Evolutionary conservation across 2,113 vertebrate genomes (phyloP).

Genomic region (Oceanites oceanicus): DNA sequence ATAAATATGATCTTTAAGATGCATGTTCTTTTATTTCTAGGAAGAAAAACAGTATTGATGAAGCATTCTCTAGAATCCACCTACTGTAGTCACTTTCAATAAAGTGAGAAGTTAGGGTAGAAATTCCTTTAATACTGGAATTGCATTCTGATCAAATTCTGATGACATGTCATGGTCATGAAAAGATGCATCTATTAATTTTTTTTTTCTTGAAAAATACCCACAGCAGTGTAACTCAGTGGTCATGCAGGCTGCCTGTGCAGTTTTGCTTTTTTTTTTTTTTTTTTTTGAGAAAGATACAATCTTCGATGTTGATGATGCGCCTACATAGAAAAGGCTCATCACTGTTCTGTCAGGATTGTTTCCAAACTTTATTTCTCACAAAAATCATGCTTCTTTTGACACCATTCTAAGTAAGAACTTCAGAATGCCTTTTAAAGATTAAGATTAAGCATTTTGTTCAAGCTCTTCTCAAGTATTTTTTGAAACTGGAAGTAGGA

Average conservation of each 20-base stretch:
- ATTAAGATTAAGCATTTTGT: not conserved
- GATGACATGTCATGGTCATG: not conserved
- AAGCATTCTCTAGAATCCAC: not conserved
- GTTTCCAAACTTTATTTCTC: conserved; percentile 3
- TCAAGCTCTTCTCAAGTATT: not conserved
- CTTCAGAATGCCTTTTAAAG: not conserved
- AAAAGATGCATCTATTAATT: not conserved
- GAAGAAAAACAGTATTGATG: not conserved
- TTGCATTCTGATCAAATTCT: not conserved
- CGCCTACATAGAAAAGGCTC: not conserved
- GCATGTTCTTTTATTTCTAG: not conserved
- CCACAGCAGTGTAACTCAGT: not conserved
- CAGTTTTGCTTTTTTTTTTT: not conserved
- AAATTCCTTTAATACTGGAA: not conserved
- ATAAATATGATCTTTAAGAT: not conserved
- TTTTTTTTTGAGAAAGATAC: not conserved
- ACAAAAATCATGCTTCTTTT: not conserved
- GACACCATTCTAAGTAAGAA: not conserved
- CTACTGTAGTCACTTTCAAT: not conserved
- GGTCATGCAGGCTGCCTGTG: not conserved
- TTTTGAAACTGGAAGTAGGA: not conserved
- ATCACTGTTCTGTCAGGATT: not conserved
- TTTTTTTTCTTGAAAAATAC: not conserved
- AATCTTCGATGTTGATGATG: not conserved
- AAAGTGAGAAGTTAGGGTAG: not conserved